Evolutionary conservation across 2,888 invertebrate genomes (phyloP).

Genomic region (Amblyjoppa fuscipennis): DNA sequence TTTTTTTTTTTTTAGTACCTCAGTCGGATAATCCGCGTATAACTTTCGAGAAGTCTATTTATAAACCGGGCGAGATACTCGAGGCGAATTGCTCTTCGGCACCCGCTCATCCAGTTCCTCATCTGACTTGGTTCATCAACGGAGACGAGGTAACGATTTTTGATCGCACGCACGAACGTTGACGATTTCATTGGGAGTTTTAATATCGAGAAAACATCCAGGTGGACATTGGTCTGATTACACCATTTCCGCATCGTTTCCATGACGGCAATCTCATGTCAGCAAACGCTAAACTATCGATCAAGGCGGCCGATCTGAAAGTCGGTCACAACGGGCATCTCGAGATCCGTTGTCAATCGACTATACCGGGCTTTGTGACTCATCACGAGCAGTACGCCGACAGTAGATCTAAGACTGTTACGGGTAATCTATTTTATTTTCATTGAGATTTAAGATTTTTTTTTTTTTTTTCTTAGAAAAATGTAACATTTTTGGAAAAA

Average conservation of each 20-base stretch:
- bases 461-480: neutral
- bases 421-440: slow-evolving; percentile 87
- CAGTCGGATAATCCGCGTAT: slow-evolving; percentile 90
- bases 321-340: slow-evolving; percentile 90
- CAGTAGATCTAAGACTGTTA: slow-evolving; percentile 90
- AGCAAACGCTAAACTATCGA: slow-evolving; percentile 90
- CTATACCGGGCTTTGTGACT: slow-evolving; percentile 91
- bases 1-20: slow-evolving; percentile 86
- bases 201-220: slow-evolving; percentile 57
- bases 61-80: slow-evolving; percentile 89
- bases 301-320: slow-evolving; percentile 91
- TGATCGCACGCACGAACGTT: neutral
- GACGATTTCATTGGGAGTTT: neutral
- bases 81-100: slow-evolving; percentile 92
- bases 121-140: slow-evolving; percentile 93
- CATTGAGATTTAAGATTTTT: neutral
- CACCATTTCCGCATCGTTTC: slow-evolving; percentile 77
- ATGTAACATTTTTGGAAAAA: neutral
- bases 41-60: slow-evolving; percentile 89
- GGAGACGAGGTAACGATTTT: slow-evolving; percentile 88
- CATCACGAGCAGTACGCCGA: slow-evolving; percentile 91
- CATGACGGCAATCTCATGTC: slow-evolving; percentile 80
- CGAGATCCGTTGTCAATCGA: slow-evolving; percentile 91
- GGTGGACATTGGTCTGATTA: slow-evolving; percentile 79
- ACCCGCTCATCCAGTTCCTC: slow-evolving; percentile 90